A percentile compares a stretch with the other conserved stretches of the same genome.
phyloP scores from a whole-genome alignment of 2,797 vertebrate genomes.

The Falco peregrinus region DNA sequence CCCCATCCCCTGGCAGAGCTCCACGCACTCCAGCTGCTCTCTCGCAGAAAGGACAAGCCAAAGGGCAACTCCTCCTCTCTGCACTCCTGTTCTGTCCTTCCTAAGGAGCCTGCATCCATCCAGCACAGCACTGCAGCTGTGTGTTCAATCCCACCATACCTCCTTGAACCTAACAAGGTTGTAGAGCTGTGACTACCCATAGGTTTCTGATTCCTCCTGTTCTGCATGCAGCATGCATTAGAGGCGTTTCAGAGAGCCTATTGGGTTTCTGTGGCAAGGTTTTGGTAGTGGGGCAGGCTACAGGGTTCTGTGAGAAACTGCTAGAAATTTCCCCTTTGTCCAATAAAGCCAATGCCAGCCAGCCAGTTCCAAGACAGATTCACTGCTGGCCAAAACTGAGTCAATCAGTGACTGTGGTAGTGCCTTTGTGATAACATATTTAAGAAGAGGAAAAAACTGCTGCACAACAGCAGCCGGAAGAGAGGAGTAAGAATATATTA shows the following conservation, averaged over 20 bases:
- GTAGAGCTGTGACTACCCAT: neutral
- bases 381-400: neutral
- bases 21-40: neutral
- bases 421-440: neutral
- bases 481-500: neutral
- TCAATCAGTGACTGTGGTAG: neutral
- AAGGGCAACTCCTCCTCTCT: neutral
- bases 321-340: neutral
- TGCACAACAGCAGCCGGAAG: neutral
- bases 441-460: neutral
- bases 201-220: neutral
- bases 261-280: neutral
- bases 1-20: accelerated
- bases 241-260: neutral
- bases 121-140: neutral
- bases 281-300: accelerated
- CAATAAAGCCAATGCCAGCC: neutral
- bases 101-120: neutral
- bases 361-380: neutral
- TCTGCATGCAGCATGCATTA: neutral
- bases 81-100: neutral
- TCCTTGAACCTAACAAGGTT: neutral
- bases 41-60: neutral
- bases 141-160: neutral
- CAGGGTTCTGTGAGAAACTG: neutral